These are phyloP conservation scores for Atrina japonica DNA, from an alignment of 2,888 invertebrate species.

Conservation along the genomic window DNA sequence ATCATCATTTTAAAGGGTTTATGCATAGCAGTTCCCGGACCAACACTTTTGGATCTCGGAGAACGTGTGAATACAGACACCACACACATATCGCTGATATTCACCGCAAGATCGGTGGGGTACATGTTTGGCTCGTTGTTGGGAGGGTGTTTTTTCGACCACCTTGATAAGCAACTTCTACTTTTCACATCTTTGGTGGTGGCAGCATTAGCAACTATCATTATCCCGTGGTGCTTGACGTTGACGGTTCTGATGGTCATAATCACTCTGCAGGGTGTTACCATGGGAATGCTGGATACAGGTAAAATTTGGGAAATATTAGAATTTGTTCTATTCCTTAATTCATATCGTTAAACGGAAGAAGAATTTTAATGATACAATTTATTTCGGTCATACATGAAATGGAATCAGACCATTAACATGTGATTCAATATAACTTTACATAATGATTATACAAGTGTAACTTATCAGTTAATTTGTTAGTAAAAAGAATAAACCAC, in stretches of 20 bases:
- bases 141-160: slow-evolving; percentile 78
- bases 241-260: slow-evolving; percentile 74
- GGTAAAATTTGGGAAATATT: slow-evolving; percentile 60
- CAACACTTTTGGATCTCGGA: slow-evolving; percentile 80
- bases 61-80: slow-evolving; percentile 74
- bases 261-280: slow-evolving; percentile 78
- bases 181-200: slow-evolving; percentile 79
- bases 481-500: too few species aligned
- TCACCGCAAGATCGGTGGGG: slow-evolving; percentile 80
- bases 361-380: too few species aligned
- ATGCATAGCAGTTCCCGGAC: slow-evolving; percentile 81
- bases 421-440: too few species aligned
- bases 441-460: too few species aligned
- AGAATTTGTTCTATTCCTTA: too few species aligned
- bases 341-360: too few species aligned
- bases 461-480: too few species aligned
- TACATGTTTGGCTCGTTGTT: slow-evolving; percentile 80
- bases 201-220: slow-evolving; percentile 78
- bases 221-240: slow-evolving; percentile 79
- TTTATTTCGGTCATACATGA: too few species aligned
- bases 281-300: slow-evolving; percentile 80
- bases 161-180: slow-evolving; percentile 79
- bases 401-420: too few species aligned
- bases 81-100: slow-evolving; percentile 78
- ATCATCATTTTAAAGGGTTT: slow-evolving; percentile 81